These are phyloP conservation scores for Mobula birostris DNA, from an alignment of 2,113 vertebrate genomes.

Conservation along the genomic window DNA sequence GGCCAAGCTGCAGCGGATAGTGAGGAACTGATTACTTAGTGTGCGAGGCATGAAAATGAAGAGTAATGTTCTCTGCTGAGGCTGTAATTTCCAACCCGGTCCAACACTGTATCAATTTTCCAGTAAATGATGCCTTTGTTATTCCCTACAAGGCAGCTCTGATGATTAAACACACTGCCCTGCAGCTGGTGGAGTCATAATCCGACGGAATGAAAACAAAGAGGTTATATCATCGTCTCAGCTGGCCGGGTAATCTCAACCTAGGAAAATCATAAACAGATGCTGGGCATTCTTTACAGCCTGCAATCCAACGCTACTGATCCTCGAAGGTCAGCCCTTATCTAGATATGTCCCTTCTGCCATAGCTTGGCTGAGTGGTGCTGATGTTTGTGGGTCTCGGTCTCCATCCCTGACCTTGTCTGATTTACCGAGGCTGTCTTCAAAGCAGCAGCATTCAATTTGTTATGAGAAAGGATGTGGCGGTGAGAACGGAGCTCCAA, in stretches of 20 bases:
- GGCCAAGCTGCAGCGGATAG: background rate
- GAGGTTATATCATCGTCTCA: background rate
- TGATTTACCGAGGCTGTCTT: background rate
- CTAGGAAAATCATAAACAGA: background rate
- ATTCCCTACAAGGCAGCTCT: background rate
- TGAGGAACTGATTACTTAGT: background rate
- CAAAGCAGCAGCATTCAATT: background rate
- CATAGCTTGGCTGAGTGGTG: background rate
- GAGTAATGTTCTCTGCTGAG: background rate
- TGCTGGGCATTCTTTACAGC: background rate
- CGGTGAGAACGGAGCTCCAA: background rate
- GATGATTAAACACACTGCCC: constrained; percentile 2
- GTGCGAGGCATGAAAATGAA: background rate
- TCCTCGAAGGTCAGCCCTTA: background rate
- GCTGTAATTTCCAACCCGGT: background rate
- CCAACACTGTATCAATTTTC: background rate
- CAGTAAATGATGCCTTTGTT: background rate
- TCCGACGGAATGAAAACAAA: background rate
- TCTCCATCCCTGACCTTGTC: background rate
- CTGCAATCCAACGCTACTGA: background rate
- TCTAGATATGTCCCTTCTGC: background rate
- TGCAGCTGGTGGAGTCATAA: background rate
- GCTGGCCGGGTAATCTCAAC: background rate
- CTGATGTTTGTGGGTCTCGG: background rate
- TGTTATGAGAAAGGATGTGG: background rate